A percentile compares a stretch with the other conserved stretches of the same genome.
Evolutionary conservation across 2,797 vertebrate genomes (phyloP).

Genomic region (Acomys russatus): DNA sequence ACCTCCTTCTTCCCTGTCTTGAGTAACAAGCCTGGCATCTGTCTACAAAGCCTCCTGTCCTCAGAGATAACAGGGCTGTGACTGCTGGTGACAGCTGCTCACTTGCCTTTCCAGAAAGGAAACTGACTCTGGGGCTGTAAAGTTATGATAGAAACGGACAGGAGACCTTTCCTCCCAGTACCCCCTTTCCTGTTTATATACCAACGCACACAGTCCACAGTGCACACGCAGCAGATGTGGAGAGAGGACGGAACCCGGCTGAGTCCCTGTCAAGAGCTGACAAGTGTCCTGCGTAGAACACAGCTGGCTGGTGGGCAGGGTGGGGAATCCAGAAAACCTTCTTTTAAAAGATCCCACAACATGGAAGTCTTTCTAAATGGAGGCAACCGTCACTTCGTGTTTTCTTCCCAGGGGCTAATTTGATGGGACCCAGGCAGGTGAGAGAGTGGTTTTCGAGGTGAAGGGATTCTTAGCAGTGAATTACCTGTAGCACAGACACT

Average conservation of each 20-base stretch:
- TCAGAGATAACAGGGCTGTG: background rate
- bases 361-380: conserved; percentile 45
- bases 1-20: background rate
- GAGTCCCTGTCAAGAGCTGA: background rate
- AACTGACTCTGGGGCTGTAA: conserved; percentile 39
- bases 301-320: background rate
- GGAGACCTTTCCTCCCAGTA: background rate
- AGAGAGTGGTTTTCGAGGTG: background rate
- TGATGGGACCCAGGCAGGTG: background rate
- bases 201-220: background rate
- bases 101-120: conserved; percentile 60
- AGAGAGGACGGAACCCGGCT: rapidly evolving
- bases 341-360: background rate
- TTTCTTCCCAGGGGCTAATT: background rate
- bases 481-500: background rate
- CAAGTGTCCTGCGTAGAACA: rapidly evolving
- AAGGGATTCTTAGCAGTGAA: background rate
- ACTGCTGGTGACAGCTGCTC: background rate
- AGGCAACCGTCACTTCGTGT: background rate
- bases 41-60: background rate
- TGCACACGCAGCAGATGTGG: background rate
- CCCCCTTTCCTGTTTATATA: background rate
- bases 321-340: conserved; percentile 56
- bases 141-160: conserved; percentile 41
- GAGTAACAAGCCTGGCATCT: background rate